Conservation (phyloP, 2,797 vertebrate species). For the Streptopelia turtur region DNA sequence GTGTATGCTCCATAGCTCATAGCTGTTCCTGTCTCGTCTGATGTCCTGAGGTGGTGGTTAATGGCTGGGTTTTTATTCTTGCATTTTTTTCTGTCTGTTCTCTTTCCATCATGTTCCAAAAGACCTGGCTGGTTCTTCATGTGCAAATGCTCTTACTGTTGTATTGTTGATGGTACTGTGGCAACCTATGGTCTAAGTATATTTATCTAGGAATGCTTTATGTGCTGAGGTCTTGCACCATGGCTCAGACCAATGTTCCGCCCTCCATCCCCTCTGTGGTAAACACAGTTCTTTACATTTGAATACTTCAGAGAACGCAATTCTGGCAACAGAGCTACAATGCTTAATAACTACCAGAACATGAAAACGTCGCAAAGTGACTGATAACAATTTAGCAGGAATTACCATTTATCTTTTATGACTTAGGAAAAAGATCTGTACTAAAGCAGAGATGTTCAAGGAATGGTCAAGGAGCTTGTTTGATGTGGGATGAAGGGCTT, state of each 20-base stretch:
- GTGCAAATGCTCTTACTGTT: accelerated
- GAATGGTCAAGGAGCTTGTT: background rate
- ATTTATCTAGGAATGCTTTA: background rate
- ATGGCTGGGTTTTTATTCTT: background rate
- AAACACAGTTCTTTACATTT: background rate
- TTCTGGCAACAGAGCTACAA: background rate
- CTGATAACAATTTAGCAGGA: background rate
- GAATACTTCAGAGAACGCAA: background rate
- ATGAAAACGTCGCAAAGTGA: background rate
- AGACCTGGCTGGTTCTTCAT: background rate
- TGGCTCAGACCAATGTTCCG: background rate
- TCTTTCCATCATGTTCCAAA: background rate
- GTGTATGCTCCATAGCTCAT: background rate
- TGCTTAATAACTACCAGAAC: background rate
- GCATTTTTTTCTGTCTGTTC: background rate
- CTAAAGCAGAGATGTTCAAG: conserved; percentile 5
- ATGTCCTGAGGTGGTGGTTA: background rate
- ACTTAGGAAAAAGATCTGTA: conserved; percentile 17
- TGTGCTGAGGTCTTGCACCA: background rate
- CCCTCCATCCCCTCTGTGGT: background rate
- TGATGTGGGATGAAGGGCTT: background rate
- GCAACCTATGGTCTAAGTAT: background rate
- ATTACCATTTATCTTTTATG: conserved; percentile 10
- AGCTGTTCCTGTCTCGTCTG: background rate
- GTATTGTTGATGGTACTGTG: accelerated